A percentile compares a stretch with the other conserved stretches of the same genome.
phyloP scores from a whole-genome alignment of 2,113 vertebrate species.

The Oxyura jamaicensis region DNA sequence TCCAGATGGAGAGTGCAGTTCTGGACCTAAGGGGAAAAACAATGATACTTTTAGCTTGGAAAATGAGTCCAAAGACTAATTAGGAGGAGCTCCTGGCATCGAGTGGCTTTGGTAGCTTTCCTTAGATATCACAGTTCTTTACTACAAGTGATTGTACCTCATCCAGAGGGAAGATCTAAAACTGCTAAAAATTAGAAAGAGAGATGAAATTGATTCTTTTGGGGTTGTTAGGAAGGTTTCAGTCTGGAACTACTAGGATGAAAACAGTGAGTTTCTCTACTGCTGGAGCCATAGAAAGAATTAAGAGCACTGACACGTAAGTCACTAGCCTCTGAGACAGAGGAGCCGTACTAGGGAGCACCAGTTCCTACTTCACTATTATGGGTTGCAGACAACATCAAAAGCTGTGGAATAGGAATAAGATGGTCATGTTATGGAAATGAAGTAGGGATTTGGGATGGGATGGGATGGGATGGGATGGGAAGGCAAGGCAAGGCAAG shows the following conservation, averaged over 20 bases:
- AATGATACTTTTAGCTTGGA: not conserved
- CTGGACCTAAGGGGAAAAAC: not conserved
- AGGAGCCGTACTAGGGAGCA: not conserved
- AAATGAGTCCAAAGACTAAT: not conserved
- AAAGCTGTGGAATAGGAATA: not conserved
- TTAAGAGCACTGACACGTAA: not conserved
- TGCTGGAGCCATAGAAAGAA: not conserved
- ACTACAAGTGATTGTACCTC: not conserved
- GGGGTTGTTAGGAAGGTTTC: not conserved
- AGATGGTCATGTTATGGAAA: not conserved
- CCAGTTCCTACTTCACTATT: not conserved
- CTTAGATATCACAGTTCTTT: not conserved
- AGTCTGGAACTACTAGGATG: not conserved
- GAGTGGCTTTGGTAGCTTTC: not conserved
- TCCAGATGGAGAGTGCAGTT: conserved; percentile 30
- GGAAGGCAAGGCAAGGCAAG: not conserved
- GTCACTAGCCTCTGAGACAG: not conserved
- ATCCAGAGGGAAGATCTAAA: not conserved
- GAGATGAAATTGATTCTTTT: not conserved
- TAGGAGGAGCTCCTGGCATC: not conserved
- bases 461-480: too few relatives aligned
- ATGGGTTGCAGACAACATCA: not conserved
- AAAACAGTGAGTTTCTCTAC: not conserved
- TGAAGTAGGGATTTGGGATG: not conserved
- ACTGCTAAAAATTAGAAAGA: not conserved